phyloP scores from a whole-genome alignment of 1,140 invertebrate species.

The Bombus sylvicola region DNA sequence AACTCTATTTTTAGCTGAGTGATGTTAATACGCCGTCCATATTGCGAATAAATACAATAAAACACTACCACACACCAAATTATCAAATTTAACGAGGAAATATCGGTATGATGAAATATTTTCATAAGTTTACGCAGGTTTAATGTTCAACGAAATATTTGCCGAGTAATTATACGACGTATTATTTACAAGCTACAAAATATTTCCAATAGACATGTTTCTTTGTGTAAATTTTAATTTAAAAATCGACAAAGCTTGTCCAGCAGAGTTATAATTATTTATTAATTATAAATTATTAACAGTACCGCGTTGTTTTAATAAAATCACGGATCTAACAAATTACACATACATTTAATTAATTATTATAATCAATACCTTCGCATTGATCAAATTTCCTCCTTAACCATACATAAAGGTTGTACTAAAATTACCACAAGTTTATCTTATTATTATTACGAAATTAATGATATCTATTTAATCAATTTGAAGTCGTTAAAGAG shows the following conservation, averaged over 20 bases:
- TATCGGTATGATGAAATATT: not conserved
- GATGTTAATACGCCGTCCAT: not conserved
- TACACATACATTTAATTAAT: not conserved
- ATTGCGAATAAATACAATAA: not conserved
- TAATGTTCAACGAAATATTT: not conserved
- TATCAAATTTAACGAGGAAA: not conserved
- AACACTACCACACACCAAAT: not conserved
- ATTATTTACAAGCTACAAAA: not conserved
- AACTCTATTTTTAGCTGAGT: not conserved
- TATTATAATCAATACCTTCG: not conserved
- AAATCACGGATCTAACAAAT: not conserved
- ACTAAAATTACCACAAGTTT: not conserved
- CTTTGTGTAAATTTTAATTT: not conserved
- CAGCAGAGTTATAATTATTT: not conserved
- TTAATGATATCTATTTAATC: not conserved
- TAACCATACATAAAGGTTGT: not conserved
- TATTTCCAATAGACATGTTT: not conserved
- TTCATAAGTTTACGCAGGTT: not conserved
- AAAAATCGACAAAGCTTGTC: not conserved
- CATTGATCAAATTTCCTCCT: not conserved
- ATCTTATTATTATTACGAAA: not conserved
- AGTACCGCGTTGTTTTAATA: not conserved
- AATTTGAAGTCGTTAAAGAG: not conserved
- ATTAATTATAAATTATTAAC: not conserved
- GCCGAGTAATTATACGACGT: not conserved